phyloP scores from a whole-genome alignment of 2,113 vertebrate species.

The Tichodroma muraria region DNA sequence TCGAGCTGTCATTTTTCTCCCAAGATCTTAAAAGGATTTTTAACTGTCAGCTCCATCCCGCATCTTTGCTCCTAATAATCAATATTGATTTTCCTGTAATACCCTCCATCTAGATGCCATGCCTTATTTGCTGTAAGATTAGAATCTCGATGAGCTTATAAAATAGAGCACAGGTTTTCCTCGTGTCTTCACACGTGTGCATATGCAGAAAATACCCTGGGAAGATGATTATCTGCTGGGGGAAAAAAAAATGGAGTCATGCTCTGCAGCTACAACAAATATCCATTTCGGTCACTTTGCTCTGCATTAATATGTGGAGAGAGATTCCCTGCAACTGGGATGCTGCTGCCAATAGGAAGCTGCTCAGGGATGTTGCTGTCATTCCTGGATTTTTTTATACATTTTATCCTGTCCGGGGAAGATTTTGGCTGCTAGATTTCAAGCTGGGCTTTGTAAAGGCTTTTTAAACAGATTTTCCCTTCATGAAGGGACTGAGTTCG shows the following conservation, averaged over 20 bases:
- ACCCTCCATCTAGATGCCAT: slow-evolving; percentile 50
- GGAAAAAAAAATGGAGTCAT: neutral
- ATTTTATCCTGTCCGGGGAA: neutral
- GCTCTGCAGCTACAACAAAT: neutral
- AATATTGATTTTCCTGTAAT: slow-evolving; percentile 67
- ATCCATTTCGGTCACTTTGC: neutral
- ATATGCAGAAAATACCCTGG: neutral
- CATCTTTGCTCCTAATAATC: slow-evolving; percentile 65
- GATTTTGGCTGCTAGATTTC: neutral
- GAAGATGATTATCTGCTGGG: slow-evolving; percentile 45
- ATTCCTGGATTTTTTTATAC: neutral
- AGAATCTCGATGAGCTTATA: slow-evolving; percentile 56
- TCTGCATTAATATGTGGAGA: neutral
- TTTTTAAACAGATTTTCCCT: neutral
- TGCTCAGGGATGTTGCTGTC: neutral
- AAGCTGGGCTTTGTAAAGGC: neutral
- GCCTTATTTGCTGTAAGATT: slow-evolving; percentile 59
- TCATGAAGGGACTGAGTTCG: neutral
- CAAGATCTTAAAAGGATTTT: slow-evolving; percentile 55
- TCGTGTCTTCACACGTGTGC: fast-evolving
- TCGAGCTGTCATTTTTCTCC: slow-evolving; percentile 50
- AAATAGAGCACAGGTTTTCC: neutral
- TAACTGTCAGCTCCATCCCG: slow-evolving; percentile 22
- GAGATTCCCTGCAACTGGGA: no score
- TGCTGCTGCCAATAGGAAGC: no score